These are phyloP conservation scores for Neoarius graeffei DNA, from an alignment of 2,113 vertebrate species.

Conservation along the genomic window DNA sequence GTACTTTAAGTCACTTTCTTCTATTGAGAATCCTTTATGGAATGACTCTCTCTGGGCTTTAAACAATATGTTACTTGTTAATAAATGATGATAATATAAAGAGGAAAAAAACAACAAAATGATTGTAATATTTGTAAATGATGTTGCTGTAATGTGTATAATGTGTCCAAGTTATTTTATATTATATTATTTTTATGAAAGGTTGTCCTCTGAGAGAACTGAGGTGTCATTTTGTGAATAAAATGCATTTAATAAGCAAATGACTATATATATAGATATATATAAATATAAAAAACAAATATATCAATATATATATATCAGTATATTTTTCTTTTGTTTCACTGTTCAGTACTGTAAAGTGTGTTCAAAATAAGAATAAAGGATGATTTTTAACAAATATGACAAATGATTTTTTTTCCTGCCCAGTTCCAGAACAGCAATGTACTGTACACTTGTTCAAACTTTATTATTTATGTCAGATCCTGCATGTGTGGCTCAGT, in stretches of 20 bases:
- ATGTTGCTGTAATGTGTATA: constrained; percentile 81
- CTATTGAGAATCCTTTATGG: constrained; percentile 70
- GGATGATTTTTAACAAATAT: constrained; percentile 74
- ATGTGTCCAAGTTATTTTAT: constrained; percentile 84
- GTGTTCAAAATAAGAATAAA: constrained; percentile 84
- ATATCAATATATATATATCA: constrained; percentile 72
- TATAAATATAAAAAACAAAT: constrained; percentile 70
- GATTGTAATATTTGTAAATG: constrained; percentile 85
- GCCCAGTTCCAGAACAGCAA: neutral
- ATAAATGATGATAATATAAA: constrained; percentile 70
- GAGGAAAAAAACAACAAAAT: constrained; percentile 69
- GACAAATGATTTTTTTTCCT: neutral
- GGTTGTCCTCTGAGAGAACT: constrained; percentile 77
- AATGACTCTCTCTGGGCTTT: constrained; percentile 75
- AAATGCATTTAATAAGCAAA: constrained; percentile 83
- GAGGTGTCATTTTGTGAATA: constrained; percentile 83
- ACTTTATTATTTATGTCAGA: neutral
- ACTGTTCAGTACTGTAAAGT: constrained; percentile 84
- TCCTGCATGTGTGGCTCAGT: neutral
- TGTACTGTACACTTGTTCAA: neutral
- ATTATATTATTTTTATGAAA: constrained; percentile 85
- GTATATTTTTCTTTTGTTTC: constrained; percentile 83
- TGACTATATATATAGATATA: constrained; percentile 74
- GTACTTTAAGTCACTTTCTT: constrained; percentile 72
- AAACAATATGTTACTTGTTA: constrained; percentile 73